These are phyloP conservation scores for Drosophila elegans DNA, from an alignment of 1,140 invertebrate genomes.

Conservation along the genomic window DNA sequence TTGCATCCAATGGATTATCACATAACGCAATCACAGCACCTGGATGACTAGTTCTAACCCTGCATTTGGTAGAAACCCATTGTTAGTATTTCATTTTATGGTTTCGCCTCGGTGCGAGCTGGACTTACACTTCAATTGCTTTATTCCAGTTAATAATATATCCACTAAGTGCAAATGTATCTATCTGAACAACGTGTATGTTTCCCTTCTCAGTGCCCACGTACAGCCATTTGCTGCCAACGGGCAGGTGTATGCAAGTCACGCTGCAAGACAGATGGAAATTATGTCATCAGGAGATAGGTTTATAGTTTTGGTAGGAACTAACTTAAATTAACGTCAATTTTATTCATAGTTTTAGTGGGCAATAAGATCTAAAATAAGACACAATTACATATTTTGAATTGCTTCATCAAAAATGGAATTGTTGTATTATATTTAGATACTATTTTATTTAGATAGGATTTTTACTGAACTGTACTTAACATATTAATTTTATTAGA, in stretches of 20 bases:
- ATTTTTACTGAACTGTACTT: too few relatives aligned
- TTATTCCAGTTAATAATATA: slow-evolving; percentile 99
- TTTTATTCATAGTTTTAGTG: not conserved
- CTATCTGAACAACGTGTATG: slow-evolving; percentile 98
- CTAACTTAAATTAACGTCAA: not conserved
- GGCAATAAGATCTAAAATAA: not conserved
- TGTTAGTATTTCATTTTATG: not conserved
- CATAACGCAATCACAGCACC: slow-evolving; percentile 97
- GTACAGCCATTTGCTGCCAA: slow-evolving; percentile 99
- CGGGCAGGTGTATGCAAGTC: slow-evolving; percentile 95
- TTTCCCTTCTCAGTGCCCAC: slow-evolving; percentile 99
- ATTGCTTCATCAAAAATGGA: not conserved
- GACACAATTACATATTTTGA: not conserved
- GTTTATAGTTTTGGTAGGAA: not conserved
- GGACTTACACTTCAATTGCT: slow-evolving; percentile 99
- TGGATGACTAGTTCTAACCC: slow-evolving; percentile 97
- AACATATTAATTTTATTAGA: too few relatives aligned
- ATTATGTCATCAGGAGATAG: slow-evolving; percentile 27
- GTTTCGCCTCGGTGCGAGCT: not conserved
- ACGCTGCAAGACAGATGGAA: slow-evolving; percentile 88
- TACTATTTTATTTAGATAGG: not conserved
- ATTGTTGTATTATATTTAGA: not conserved
- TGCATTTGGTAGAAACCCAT: slow-evolving; percentile 82
- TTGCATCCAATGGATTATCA: slow-evolving; percentile 97
- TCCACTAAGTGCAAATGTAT: slow-evolving; percentile 97